Evolutionary conservation across 2,888 invertebrate species (phyloP), one percentile per base, ranked within the genome.

Genomic region (Strigamia crassipes): DNA sequence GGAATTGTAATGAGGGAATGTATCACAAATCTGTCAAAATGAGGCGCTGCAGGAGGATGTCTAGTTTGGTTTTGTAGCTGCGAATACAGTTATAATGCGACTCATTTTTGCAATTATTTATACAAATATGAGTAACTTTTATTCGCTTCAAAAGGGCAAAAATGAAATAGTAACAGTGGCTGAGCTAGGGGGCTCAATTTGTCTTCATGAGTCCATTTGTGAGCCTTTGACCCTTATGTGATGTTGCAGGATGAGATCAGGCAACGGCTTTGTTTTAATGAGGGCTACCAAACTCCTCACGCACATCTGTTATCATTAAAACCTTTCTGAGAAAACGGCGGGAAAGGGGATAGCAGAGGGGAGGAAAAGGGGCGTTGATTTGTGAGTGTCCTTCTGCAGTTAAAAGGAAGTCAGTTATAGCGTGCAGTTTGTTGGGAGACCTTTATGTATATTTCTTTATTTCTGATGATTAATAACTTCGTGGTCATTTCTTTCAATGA

Each of bases 231-330:
- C 73, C 73, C 73, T 12, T 27, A n/a, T 56, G 73, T 73, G 23
- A 27, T 73, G 66, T 23, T 1, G 23, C 73, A 13, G 27, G 12
- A 31, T 73, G 73, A 73, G 31, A 73, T 73, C 73, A 73, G 31
- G 73, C 73, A 73, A 73, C 12, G 73, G 73, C 73, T 73, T 73
- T 73, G 73, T 73, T 73, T 73, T 73, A 73, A 73, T 73, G 73
- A 73, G 73, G 73, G 73, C 15, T 56, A 56, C 56, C 73, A 23
- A 73, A 27, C 73, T 73, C 73, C 31, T 73, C 73, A 18, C 73
- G 73, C 73, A 73, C 73, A 73, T 73, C 73, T 73, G 73, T 73
- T 73, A 31, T 31, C 73, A 73, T 73, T 73, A 73, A 73, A 73
- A 31, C 31, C 73, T 73, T 73, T 73, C 73, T 73, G 27, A 73